These are phyloP conservation scores for Nowickia ferox DNA, from an alignment of 2,888 invertebrate genomes.

Conservation along the genomic window DNA sequence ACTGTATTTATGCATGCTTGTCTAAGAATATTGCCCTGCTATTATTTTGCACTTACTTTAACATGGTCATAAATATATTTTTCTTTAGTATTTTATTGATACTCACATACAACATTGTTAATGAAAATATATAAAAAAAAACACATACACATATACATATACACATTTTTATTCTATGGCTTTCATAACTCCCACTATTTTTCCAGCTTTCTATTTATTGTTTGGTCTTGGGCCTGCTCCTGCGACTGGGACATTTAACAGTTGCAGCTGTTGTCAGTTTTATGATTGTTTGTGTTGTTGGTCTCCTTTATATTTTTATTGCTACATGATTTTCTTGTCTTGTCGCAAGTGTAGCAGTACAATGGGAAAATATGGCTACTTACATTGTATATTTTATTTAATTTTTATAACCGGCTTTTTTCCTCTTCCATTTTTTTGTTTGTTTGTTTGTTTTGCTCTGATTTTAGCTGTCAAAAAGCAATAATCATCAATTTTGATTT, in stretches of 20 bases:
- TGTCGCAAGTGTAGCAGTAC: constrained; percentile 27
- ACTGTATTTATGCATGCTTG: constrained; percentile 36
- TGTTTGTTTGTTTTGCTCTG: constrained; percentile 50
- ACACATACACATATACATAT: neutral
- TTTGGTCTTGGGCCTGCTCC: constrained; percentile 34
- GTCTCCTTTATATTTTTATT: constrained; percentile 57
- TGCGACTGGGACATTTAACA: constrained; percentile 72
- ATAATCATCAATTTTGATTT: constrained; percentile 83
- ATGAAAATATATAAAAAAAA: constrained; percentile 57
- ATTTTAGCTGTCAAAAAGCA: constrained; percentile 82
- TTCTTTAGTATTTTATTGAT: constrained; percentile 74
- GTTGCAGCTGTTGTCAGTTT: constrained; percentile 76
- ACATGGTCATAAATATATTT: constrained; percentile 74
- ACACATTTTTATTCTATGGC: neutral
- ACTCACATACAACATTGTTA: constrained; percentile 70
- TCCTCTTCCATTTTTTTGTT: neutral
- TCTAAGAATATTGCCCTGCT: constrained; percentile 50
- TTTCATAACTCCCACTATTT: constrained; percentile 13
- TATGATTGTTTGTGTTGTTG: constrained; percentile 66
- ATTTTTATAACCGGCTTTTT: constrained; percentile 64
- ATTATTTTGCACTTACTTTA: constrained; percentile 75
- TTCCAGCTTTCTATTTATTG: neutral
- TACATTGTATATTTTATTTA: constrained; percentile 70
- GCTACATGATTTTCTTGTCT: constrained; percentile 54
- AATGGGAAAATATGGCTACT: constrained; percentile 60